Percentiles rank a stretch among this genome's conserved stretches.
phyloP scores from a whole-genome alignment of 1,140 invertebrate genomes.

The Musca vetustissima region DNA sequence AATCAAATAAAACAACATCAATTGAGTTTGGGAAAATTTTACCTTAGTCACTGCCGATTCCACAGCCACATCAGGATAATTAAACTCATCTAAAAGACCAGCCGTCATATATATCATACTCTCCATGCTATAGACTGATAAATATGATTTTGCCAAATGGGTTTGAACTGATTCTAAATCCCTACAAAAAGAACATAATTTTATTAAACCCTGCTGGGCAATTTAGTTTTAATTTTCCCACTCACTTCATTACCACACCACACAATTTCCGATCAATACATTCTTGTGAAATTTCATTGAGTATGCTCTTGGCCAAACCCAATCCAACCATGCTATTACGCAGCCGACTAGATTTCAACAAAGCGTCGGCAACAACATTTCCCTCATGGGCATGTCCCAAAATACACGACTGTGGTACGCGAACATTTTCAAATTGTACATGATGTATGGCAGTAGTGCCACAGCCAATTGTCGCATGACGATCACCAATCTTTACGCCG shows the following conservation, averaged over 20 bases:
- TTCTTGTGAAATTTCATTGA: slow-evolving; percentile 38
- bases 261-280: slow-evolving; percentile 66
- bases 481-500: slow-evolving; percentile 68
- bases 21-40: not conserved
- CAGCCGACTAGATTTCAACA: slow-evolving; percentile 37
- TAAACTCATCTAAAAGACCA: slow-evolving; percentile 67
- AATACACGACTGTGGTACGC: slow-evolving; percentile 51
- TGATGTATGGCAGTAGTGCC: slow-evolving; percentile 37
- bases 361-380: slow-evolving; percentile 35
- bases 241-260: slow-evolving; percentile 40
- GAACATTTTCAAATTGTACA: slow-evolving; percentile 58
- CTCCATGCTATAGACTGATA: slow-evolving; percentile 70
- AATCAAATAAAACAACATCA: not conserved
- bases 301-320: slow-evolving; percentile 38
- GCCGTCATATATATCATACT: slow-evolving; percentile 76
- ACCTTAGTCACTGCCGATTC: slow-evolving; percentile 83
- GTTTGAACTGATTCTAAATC: slow-evolving; percentile 63
- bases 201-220: too few species aligned
- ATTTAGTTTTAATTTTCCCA: not conserved
- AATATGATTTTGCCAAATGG: slow-evolving; percentile 61
- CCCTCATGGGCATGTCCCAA: slow-evolving; percentile 42
- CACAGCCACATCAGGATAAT: slow-evolving; percentile 69
- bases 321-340: slow-evolving; percentile 37
- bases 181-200: too few species aligned
- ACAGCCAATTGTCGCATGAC: slow-evolving; percentile 73